Evolutionary conservation across 1,140 invertebrate species (phyloP).

Genomic region (Maniola jurtina): DNA sequence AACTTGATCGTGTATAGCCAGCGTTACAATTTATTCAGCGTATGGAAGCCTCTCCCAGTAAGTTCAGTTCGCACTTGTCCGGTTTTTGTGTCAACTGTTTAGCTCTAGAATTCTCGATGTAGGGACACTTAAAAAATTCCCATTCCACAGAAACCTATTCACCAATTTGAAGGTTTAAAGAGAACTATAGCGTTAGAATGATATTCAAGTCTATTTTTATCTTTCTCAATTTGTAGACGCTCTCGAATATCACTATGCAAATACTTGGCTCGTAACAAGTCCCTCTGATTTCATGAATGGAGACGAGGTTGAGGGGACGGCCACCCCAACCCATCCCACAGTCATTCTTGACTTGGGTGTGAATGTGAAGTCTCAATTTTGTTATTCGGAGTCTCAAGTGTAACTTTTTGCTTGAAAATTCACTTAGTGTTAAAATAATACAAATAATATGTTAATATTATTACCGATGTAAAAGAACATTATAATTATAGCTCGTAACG

Average conservation of each 20-base stretch:
- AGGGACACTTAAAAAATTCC: background rate
- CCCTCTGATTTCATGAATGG: slow-evolving; percentile 42
- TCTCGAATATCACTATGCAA: slow-evolving; percentile 53
- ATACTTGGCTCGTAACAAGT: slow-evolving; percentile 42
- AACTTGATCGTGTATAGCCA: too few relatives aligned
- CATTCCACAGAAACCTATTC: background rate
- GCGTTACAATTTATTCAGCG: too few relatives aligned
- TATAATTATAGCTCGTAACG: too few relatives aligned
- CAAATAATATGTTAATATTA: background rate
- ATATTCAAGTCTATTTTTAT: slow-evolving; percentile 24
- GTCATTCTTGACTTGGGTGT: slow-evolving; percentile 2
- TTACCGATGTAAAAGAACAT: background rate
- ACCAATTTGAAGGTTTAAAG: background rate
- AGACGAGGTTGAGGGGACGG: slow-evolving; percentile 17
- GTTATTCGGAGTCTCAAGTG: slow-evolving; percentile 11
- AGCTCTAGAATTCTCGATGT: background rate
- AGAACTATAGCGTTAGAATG: slow-evolving; percentile 5
- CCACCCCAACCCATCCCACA: background rate
- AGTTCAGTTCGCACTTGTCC: too few relatives aligned
- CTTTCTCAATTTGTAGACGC: slow-evolving; percentile 36
- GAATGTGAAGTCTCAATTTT: slow-evolving; percentile 18
- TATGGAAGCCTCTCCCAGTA: too few relatives aligned
- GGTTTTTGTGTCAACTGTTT: too few relatives aligned
- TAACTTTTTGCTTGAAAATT: slow-evolving; percentile 8
- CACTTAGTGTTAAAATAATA: background rate